phyloP scores from a whole-genome alignment of 2,113 vertebrate species.

The Urocitellus parryii region DNA sequence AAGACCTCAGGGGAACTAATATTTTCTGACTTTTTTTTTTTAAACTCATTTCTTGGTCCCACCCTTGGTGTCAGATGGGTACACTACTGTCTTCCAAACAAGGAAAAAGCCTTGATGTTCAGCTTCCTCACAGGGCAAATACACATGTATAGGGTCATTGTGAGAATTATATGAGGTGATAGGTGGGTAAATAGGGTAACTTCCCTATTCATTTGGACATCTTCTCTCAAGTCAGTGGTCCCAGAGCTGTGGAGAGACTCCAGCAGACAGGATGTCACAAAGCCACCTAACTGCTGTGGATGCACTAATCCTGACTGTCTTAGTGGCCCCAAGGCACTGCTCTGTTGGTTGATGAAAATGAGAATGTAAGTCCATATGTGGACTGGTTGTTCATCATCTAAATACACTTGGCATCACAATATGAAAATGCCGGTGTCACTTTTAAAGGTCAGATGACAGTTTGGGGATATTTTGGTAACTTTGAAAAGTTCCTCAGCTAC shows the following conservation, averaged over 20 bases:
- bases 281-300: background rate
- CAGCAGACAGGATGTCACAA: background rate
- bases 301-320: background rate
- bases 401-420: slow-evolving; percentile 43
- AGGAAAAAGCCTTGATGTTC: background rate
- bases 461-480: slow-evolving; percentile 68
- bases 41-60: background rate
- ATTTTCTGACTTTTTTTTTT: background rate
- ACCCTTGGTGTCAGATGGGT: background rate
- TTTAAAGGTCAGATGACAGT: slow-evolving; percentile 74
- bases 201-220: background rate
- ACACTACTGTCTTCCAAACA: background rate
- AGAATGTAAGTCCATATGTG: slow-evolving; percentile 5
- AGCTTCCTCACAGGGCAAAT: background rate
- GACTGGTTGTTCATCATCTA: slow-evolving; percentile 1
- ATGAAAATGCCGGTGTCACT: slow-evolving; percentile 70
- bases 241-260: background rate
- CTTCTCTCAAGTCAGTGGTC: background rate
- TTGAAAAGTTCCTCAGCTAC: slow-evolving; percentile 52
- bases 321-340: background rate
- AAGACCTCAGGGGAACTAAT: background rate
- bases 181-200: background rate
- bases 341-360: background rate
- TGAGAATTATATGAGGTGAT: background rate
- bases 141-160: fast-evolving